Percentiles rank a stretch among this genome's conserved stretches.
phyloP scores from a whole-genome alignment of 2,113 vertebrate genomes.

The Hemicordylus capensis region DNA sequence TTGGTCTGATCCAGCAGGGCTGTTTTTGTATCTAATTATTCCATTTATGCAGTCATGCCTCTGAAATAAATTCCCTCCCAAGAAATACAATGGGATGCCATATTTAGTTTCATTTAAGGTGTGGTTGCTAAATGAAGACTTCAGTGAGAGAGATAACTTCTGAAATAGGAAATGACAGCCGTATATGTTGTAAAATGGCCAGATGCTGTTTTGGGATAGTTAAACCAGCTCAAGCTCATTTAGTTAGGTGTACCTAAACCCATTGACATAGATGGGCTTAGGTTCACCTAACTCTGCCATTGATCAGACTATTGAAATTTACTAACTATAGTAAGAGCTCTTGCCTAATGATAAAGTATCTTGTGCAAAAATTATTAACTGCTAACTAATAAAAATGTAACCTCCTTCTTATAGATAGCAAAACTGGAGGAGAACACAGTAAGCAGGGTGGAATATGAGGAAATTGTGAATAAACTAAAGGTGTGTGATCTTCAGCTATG shows the following conservation, averaged over 20 bases:
- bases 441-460: conserved; percentile 67
- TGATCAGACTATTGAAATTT: background rate
- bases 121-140: background rate
- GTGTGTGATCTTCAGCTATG: conserved; percentile 27
- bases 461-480: conserved; percentile 62
- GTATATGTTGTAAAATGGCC: background rate
- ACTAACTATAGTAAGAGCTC: too few species aligned
- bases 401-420: conserved; percentile 57
- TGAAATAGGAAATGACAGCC: background rate
- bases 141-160: background rate
- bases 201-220: background rate
- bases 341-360: background rate
- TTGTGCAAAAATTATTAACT: background rate
- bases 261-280: background rate
- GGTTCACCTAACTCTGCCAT: background rate
- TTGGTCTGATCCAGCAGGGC: background rate
- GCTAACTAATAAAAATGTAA: background rate
- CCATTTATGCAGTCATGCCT: background rate
- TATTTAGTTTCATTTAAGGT: background rate
- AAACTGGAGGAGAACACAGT: conserved; percentile 67
- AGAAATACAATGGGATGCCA: background rate
- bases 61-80: background rate
- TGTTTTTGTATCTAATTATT: background rate
- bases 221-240: too few species aligned
- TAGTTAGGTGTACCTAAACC: too few species aligned